Conservation (phyloP, 2,113 vertebrate species). For the Neotragus pygmaeus region DNA sequence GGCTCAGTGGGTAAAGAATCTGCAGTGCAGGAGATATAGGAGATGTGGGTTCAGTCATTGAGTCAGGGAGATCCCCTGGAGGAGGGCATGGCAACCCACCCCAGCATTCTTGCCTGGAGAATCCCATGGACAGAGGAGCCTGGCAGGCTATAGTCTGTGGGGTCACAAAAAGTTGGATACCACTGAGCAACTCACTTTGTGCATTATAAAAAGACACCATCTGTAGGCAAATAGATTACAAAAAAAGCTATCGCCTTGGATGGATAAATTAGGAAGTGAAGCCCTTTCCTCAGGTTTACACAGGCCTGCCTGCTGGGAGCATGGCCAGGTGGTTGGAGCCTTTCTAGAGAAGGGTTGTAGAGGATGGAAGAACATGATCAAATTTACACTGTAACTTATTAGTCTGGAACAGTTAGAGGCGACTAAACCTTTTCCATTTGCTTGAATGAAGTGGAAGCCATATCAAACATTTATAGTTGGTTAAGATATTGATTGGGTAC, state of each 20-base stretch:
- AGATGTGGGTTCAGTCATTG: background rate
- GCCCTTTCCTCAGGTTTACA: background rate
- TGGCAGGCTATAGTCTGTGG: background rate
- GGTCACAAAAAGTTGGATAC: background rate
- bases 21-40: background rate
- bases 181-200: background rate
- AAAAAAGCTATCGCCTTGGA: background rate
- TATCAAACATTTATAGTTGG: background rate
- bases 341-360: background rate
- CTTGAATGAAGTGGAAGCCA: background rate
- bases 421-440: background rate
- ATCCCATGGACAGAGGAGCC: background rate
- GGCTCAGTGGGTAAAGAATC: background rate
- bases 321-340: background rate
- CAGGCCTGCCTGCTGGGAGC: too few relatives aligned
- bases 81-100: background rate
- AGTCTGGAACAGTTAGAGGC: background rate
- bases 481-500: background rate
- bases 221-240: background rate
- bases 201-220: background rate
- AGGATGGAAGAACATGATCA: background rate
- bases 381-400: background rate
- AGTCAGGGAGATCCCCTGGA: background rate
- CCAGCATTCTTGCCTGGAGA: background rate
- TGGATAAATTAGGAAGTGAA: background rate